A percentile compares a stretch with the other conserved stretches of the same genome.
These are phyloP conservation scores for Dasyornis broadbenti DNA, from an alignment of 2,113 vertebrate species.

Conservation along the genomic window DNA sequence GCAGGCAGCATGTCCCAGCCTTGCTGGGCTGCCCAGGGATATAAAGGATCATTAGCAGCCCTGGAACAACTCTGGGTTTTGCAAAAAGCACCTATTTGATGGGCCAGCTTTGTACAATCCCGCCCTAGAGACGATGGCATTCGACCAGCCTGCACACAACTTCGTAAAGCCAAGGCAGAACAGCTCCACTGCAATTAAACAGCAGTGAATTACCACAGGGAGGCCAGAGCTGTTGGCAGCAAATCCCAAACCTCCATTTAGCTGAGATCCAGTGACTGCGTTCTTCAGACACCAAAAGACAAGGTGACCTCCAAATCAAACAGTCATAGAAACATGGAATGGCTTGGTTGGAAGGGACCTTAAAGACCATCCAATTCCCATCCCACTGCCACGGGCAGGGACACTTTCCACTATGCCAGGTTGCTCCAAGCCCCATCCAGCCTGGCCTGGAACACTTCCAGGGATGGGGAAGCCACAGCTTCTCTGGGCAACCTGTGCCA, in stretches of 20 bases:
- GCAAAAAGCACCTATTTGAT: background rate
- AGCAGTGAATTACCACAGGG: background rate
- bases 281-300: background rate
- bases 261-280: rapidly evolving
- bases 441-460: background rate
- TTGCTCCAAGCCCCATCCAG: background rate
- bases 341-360: background rate
- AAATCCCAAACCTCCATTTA: background rate
- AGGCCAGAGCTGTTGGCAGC: background rate
- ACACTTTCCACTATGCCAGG: background rate
- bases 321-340: background rate
- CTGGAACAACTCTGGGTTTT: background rate
- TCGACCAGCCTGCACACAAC: rapidly evolving
- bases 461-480: background rate
- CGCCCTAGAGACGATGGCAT: background rate
- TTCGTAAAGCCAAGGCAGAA: background rate
- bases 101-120: background rate
- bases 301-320: background rate
- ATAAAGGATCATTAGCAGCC: background rate
- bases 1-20: background rate
- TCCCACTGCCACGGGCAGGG: background rate
- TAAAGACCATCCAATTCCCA: background rate
- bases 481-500: background rate
- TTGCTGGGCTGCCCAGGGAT: background rate
- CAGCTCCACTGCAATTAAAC: background rate